Base-by-base conservation (phyloP, 2,888 invertebrate species). In the Listrodromus nycthemerus region DNA sequence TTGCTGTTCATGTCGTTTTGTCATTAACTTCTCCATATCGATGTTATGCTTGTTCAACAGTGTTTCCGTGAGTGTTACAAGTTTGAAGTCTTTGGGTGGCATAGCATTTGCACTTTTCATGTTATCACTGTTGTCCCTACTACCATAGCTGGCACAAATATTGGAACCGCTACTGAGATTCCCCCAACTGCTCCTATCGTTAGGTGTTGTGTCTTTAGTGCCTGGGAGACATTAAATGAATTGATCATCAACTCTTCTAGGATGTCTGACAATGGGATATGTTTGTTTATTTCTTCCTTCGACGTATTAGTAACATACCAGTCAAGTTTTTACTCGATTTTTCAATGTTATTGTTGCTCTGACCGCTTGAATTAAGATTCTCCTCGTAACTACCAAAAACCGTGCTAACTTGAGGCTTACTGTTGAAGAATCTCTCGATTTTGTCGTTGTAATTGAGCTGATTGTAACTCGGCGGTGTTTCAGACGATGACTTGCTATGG, bases 401-500 rank as follows among this genome's bases (percentile, higher is more conserved):
- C 1, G 86, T 85, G 6, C 83, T 86, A 8, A 87, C 81, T 27
- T 85, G 80, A 8, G 90, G 89, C 65, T 91, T 89, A 83, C 92
- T 93, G 63, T 91, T 91, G 88, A 93, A 93, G 86, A 93, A 96
- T 94, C 96, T 94, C 91, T 96, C 95, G 84, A 97, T 94, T 89
- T 97, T 98, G 89, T 97, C 97, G 89, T 97, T 97, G 91, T 97
- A 98, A 93, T 97, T 98, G 7, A 98, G 94, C 91, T 97, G 97
- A 90, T 96, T 97, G 94, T 98, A 98, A 90, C 97, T 97, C 7
- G 97, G 96, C 0, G 96, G 96, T 0, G 97, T 97, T 89, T 96
- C 97, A 0, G 96, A 96, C 33, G 97, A 97, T 13, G 97, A 96
- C 92, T 97, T 97, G 93, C 97, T 96, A 89, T 97, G 97, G 89